These are phyloP conservation scores for Conus ventricosus DNA, from an alignment of 1,140 invertebrate genomes.

Conservation along the genomic window DNA sequence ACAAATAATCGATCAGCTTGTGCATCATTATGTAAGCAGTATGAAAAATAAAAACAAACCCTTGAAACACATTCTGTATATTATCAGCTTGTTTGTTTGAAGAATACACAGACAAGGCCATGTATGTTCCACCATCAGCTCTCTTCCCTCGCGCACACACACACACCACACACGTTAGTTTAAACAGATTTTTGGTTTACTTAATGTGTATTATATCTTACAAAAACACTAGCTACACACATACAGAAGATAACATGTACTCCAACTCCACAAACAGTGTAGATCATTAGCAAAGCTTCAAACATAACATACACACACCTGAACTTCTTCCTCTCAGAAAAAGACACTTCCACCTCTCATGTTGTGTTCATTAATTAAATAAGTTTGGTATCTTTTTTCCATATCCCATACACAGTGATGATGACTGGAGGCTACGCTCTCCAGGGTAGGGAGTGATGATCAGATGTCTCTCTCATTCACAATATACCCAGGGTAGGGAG, in stretches of 20 bases:
- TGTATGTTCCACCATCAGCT: too few relatives aligned
- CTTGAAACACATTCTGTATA: not conserved
- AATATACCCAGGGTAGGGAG: conserved; percentile 10
- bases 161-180: not conserved
- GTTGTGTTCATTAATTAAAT: not conserved
- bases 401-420: not conserved
- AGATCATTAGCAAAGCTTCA: not conserved
- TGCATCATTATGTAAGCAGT: not conserved
- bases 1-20: not conserved
- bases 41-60: not conserved
- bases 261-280: not conserved
- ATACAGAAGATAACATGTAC: not conserved
- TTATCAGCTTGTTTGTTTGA: too few relatives aligned
- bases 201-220: not conserved
- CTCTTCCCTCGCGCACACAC: not conserved
- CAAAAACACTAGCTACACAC: conserved; percentile 7
- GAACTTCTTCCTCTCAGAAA: not conserved
- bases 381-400: not conserved
- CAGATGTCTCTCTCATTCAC: not conserved
- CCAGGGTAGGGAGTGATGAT: not conserved
- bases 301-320: not conserved
- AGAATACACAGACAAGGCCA: too few relatives aligned
- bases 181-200: not conserved
- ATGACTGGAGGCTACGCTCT: not conserved
- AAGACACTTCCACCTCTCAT: not conserved